Evolutionary conservation across 2,888 invertebrate genomes (phyloP).

Genomic region (Ennomos erosarius): DNA sequence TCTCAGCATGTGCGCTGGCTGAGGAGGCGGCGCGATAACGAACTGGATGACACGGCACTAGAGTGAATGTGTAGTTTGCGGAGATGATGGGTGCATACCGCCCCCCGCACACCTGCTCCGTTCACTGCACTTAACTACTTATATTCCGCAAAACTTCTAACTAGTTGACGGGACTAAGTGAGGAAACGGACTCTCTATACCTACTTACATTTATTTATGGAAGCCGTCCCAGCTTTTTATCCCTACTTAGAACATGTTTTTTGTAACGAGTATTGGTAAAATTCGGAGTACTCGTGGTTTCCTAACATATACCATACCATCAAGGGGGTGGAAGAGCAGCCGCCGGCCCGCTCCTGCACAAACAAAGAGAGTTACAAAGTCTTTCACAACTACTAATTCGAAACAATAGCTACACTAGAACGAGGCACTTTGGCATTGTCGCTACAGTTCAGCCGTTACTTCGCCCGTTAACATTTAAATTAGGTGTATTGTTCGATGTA

Average conservation of each 20-base stretch:
- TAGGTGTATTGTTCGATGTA: constrained; percentile 39
- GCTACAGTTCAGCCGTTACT: constrained; percentile 27
- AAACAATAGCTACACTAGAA: constrained; percentile 33
- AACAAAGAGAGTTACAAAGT: constrained; percentile 34
- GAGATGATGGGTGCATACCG: background rate
- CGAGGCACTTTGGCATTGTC: constrained; percentile 24
- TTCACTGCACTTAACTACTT: background rate
- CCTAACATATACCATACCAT: background rate
- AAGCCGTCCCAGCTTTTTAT: too few relatives aligned
- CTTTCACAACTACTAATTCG: constrained; percentile 30
- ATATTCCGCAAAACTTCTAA: constrained; percentile 6
- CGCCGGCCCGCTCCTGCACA: background rate
- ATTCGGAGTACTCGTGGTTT: background rate
- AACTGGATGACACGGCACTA: background rate
- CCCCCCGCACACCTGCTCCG: background rate
- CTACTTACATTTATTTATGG: too few relatives aligned
- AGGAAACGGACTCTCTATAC: constrained; percentile 9
- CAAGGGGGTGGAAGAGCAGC: background rate
- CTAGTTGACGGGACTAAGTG: background rate
- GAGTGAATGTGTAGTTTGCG: background rate
- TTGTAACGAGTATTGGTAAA: constrained; percentile 3
- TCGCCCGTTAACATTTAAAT: constrained; percentile 37
- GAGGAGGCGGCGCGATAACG: background rate
- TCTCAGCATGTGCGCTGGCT: background rate
- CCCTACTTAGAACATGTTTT: background rate